These are phyloP conservation scores for Sinelater perroti DNA, from an alignment of 2,888 invertebrate genomes.

Conservation along the genomic window DNA sequence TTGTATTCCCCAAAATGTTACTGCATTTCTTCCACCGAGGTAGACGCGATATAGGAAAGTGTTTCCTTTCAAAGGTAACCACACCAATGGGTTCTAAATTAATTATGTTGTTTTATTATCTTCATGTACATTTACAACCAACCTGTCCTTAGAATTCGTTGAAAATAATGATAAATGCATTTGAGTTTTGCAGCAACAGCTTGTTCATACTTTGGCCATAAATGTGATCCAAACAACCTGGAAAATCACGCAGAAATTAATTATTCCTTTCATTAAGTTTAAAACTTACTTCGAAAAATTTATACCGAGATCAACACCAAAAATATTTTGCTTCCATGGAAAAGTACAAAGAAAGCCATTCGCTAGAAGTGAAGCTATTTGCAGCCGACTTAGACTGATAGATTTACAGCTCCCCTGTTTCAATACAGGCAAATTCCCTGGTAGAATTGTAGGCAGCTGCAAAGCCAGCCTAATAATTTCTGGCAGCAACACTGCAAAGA, in stretches of 20 bases:
- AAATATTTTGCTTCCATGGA: slow-evolving; percentile 83
- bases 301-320: slow-evolving; percentile 80
- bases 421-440: slow-evolving; percentile 82
- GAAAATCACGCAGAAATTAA: too few species aligned
- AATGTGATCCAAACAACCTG: slow-evolving; percentile 69
- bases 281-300: slow-evolving; percentile 73
- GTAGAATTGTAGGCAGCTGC: slow-evolving; percentile 78
- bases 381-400: slow-evolving; percentile 76
- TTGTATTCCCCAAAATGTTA: slow-evolving; percentile 66
- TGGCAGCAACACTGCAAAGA: slow-evolving; percentile 79
- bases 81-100: slow-evolving; percentile 77
- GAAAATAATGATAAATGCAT: slow-evolving; percentile 90
- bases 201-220: slow-evolving; percentile 59
- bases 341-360: slow-evolving; percentile 97
- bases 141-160: slow-evolving; percentile 78
- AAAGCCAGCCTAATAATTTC: slow-evolving; percentile 81
- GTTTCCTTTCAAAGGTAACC: slow-evolving; percentile 81
- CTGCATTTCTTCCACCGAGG: slow-evolving; percentile 72
- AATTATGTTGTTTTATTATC: too few species aligned
- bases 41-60: slow-evolving; percentile 64
- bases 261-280: too few species aligned
- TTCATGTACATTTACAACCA: too few species aligned
- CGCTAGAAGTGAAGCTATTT: slow-evolving; percentile 86
- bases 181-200: slow-evolving; percentile 83
- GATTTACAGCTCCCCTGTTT: slow-evolving; percentile 68